phyloP scores from a whole-genome alignment of 1,140 invertebrate species.

The Megalopta genalis region DNA sequence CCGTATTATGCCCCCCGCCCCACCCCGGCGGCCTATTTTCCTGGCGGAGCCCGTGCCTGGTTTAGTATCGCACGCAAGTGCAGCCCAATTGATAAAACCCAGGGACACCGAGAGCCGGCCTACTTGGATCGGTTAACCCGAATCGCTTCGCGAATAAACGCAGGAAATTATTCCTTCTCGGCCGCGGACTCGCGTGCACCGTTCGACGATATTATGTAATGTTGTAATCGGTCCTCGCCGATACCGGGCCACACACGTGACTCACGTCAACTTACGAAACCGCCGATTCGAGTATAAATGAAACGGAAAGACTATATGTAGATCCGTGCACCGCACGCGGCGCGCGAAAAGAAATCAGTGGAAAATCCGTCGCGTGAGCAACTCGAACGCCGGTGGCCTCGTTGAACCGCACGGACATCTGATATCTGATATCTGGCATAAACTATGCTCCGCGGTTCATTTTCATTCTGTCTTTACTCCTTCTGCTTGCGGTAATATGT shows the following conservation, averaged over 20 bases:
- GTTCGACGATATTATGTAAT: constrained; percentile 20
- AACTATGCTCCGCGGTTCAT: background rate
- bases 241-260: constrained; percentile 11
- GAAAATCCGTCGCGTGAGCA: background rate
- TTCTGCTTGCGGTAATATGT: background rate
- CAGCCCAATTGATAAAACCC: constrained; percentile 60
- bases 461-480: background rate
- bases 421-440: background rate
- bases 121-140: constrained; percentile 47
- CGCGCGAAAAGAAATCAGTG: background rate
- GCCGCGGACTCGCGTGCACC: constrained; percentile 8
- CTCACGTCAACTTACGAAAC: background rate
- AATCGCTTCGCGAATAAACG: constrained; percentile 35
- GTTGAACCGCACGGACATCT: background rate
- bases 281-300: background rate
- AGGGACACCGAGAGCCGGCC: constrained; percentile 38
- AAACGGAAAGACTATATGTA: background rate
- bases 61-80: constrained; percentile 43
- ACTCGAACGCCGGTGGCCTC: background rate
- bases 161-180: constrained; percentile 15
- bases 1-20: constrained; percentile 40
- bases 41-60: constrained; percentile 20
- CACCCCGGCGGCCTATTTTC: constrained; percentile 32
- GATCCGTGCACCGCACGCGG: no score
- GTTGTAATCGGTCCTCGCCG: constrained; percentile 1